Percentiles rank a stretch among this genome's conserved stretches.
Evolutionary conservation across 2,888 invertebrate genomes (phyloP).

Genomic region (Dexiosoma caninum): DNA sequence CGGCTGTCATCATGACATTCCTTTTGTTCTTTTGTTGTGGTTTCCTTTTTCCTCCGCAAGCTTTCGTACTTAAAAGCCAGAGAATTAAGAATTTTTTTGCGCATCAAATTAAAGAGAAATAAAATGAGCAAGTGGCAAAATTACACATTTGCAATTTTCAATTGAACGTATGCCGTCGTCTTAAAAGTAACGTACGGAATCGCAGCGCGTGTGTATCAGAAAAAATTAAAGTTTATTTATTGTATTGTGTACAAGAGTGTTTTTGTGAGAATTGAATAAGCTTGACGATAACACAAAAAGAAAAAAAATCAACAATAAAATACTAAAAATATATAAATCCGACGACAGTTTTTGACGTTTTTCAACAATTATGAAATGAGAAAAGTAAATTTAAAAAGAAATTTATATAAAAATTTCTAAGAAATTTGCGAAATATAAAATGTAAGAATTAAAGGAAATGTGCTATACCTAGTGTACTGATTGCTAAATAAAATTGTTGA

Average conservation of each 20-base stretch:
- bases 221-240: conserved; percentile 43
- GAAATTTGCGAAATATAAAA: background rate
- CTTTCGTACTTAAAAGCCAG: conserved; percentile 28
- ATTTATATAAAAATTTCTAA: background rate
- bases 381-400: conserved; percentile 2
- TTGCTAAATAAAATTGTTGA: conserved; percentile 12
- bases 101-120: conserved; percentile 9
- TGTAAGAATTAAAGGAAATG: conserved; percentile 30
- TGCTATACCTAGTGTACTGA: conserved; percentile 4
- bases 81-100: conserved; percentile 24
- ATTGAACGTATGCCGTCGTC: conserved; percentile 63
- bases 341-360: conserved; percentile 38
- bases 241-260: conserved; percentile 43
- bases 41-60: background rate
- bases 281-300: conserved; percentile 48
- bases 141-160: conserved; percentile 62
- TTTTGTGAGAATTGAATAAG: conserved; percentile 53
- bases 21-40: conserved; percentile 17
- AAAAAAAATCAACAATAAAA: conserved; percentile 22
- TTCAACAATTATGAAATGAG: conserved; percentile 49
- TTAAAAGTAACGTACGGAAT: conserved; percentile 59
- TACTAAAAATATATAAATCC: conserved; percentile 28
- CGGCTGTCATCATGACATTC: conserved; percentile 32
- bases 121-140: conserved; percentile 59
- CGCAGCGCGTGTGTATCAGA: conserved; percentile 62